These are phyloP conservation scores for Marcusenius ussheri DNA, from an alignment of 2,113 vertebrate species.

Conservation along the genomic window DNA sequence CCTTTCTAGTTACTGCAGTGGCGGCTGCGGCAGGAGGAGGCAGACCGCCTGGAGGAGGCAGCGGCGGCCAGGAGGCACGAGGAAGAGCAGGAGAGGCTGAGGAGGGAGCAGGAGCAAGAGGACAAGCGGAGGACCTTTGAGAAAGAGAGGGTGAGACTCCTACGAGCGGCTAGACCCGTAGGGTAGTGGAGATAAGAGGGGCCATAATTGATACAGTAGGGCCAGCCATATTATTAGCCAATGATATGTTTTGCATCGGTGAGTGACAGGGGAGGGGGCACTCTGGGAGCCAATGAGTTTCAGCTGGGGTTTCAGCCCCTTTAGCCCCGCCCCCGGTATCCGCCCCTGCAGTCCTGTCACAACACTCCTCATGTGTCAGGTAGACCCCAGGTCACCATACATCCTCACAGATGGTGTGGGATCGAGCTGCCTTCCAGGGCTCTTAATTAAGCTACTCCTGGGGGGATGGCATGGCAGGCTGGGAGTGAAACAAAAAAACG, in stretches of 20 bases:
- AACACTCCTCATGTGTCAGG: not conserved
- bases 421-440: slow-evolving; percentile 13
- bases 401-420: slow-evolving; percentile 12
- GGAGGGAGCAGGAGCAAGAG: slow-evolving; percentile 64
- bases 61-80: slow-evolving; percentile 67
- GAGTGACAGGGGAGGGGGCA: not conserved
- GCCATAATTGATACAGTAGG: not conserved
- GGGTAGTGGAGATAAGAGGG: not conserved
- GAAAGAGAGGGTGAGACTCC: slow-evolving; percentile 56
- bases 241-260: not conserved
- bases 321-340: not conserved
- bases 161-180: not conserved
- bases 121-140: slow-evolving; percentile 59
- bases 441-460: slow-evolving; percentile 54
- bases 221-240: not conserved
- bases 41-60: slow-evolving; percentile 69
- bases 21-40: slow-evolving; percentile 76
- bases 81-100: slow-evolving; percentile 63
- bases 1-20: slow-evolving; percentile 72
- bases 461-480: slow-evolving; percentile 34
- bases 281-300: not conserved
- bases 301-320: not conserved
- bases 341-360: not conserved
- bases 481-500: slow-evolving; percentile 33
- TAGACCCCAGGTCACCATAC: not conserved